Evolutionary conservation across 2,888 invertebrate species (phyloP), one percentile per base, ranked within the genome.

Genomic region (Aricia artaxerxes): DNA sequence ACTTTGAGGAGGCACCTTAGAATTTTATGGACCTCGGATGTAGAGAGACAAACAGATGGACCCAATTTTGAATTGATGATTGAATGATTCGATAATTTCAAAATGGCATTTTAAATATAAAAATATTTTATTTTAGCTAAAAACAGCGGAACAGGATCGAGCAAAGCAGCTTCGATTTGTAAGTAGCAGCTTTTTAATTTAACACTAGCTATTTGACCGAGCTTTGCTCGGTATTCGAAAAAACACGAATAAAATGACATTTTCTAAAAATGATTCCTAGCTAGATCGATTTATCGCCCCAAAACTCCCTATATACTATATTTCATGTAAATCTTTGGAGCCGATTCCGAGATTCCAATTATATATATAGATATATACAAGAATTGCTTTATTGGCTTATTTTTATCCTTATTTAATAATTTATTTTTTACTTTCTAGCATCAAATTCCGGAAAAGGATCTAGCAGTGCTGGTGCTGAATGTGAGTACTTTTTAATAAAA

Each of bases 381-480:
- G 24, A 24, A 24, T 24, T 24, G 24, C 24, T 24, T n/a, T n/a
- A n/a, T 64, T 64, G 9, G 31, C 0, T 11, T 7, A 11, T 64
- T 64, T n/a, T 24, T 4, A 11, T 57, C 2, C 57, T 0, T 31
- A 64, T 0, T 64, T 9, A 64, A 4, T 0, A 4, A 64, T 3
- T 2, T 61, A 24, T 4, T 64, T 64, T 60, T 11, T 7, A 64
- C 31, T 31, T 69, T 69, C 35, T 11, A 69, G 69, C 69, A 38
- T 1, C 35, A 13, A 69, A 69, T 69, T 38, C 69, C 4, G 69
- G 69, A 13, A 35, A 38, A 5, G 69, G 69, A 69, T 35, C 69
- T 35, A 69, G 35, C 69, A 69, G 69, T 69, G 35, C 69, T 6
- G 69, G 69, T 16, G 35, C 69, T 16, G 69, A 69, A 69, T 69